Conservation (phyloP, 2,888 invertebrate species). For the Tanaodytes sp. region DNA sequence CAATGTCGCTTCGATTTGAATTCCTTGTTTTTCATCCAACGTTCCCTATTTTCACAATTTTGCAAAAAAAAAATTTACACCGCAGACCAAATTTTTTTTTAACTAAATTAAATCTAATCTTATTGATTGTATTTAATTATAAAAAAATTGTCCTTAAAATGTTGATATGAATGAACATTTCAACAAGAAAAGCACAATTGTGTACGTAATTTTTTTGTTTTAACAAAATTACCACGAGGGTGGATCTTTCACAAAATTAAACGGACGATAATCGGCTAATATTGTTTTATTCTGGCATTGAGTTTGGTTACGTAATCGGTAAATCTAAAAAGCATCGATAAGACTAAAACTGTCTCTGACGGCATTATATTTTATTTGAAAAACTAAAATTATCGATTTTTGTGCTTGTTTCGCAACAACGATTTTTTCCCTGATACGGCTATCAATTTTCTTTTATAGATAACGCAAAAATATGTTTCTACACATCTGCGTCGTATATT, state of each 20-base stretch:
- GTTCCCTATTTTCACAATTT: slow-evolving; percentile 3
- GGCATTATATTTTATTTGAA: slow-evolving; percentile 50
- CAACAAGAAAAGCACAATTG: no score
- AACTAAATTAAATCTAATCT: no score
- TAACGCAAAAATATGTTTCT: slow-evolving; percentile 50
- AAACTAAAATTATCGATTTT: slow-evolving; percentile 52
- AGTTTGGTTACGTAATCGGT: slow-evolving; percentile 50
- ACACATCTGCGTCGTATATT: slow-evolving; percentile 52
- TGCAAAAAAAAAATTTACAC: slow-evolving; percentile 43
- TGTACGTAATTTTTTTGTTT: no score
- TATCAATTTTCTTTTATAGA: slow-evolving; percentile 54
- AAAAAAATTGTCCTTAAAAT: no score
- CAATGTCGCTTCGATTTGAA: slow-evolving; percentile 28
- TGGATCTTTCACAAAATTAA: no score
- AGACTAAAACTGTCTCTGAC: slow-evolving; percentile 53
- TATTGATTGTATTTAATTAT: no score
- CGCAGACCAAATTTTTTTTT: no score
- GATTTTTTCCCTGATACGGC: slow-evolving; percentile 51
- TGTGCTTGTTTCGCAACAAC: slow-evolving; percentile 52
- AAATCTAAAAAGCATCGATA: slow-evolving; percentile 51
- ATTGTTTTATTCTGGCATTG: slow-evolving; percentile 45
- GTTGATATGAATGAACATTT: no score
- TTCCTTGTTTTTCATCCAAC: not conserved
- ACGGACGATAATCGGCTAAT: slow-evolving; percentile 19
- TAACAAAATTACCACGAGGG: no score